A percentile compares a stretch with the other conserved stretches of the same genome.
Evolutionary conservation across 2,888 invertebrate genomes (phyloP).

Genomic region (Trissonchulus latispiculum): DNA sequence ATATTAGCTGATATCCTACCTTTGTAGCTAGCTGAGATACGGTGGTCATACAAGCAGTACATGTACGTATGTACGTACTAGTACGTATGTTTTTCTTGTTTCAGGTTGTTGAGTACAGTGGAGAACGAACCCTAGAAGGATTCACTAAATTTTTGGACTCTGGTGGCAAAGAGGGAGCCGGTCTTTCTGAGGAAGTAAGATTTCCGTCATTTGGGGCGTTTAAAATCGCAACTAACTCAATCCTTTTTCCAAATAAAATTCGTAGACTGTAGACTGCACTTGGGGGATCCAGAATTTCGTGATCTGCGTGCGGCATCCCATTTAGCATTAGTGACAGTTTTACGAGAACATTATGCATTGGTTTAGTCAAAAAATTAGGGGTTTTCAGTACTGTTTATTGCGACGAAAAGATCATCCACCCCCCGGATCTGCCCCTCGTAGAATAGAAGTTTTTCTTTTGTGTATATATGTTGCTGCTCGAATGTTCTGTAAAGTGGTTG

Average conservation of each 20-base stretch:
- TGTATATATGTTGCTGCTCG: not conserved
- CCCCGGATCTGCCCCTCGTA: not conserved
- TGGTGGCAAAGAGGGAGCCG: conserved; percentile 64
- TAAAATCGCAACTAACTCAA: no score
- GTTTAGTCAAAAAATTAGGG: not conserved
- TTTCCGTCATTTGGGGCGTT: no score
- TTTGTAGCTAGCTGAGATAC: no score
- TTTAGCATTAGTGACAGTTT: not conserved
- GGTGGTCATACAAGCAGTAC: no score
- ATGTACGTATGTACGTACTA: no score
- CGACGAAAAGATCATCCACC: not conserved
- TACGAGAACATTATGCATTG: not conserved
- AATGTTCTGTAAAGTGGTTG: not conserved
- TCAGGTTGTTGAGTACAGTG: conserved; percentile 71
- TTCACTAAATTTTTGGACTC: conserved; percentile 85
- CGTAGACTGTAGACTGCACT: no score
- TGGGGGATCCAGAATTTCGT: no score
- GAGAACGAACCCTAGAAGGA: conserved; percentile 85
- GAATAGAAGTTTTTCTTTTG: not conserved
- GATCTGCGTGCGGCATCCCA: no score
- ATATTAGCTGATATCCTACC: no score
- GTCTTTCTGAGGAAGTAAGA: conserved; percentile 35
- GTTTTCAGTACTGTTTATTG: not conserved
- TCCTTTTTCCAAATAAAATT: not conserved
- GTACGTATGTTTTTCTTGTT: no score